phyloP scores from a whole-genome alignment of 2,888 invertebrate species.

The Chaetoderma sp. region DNA sequence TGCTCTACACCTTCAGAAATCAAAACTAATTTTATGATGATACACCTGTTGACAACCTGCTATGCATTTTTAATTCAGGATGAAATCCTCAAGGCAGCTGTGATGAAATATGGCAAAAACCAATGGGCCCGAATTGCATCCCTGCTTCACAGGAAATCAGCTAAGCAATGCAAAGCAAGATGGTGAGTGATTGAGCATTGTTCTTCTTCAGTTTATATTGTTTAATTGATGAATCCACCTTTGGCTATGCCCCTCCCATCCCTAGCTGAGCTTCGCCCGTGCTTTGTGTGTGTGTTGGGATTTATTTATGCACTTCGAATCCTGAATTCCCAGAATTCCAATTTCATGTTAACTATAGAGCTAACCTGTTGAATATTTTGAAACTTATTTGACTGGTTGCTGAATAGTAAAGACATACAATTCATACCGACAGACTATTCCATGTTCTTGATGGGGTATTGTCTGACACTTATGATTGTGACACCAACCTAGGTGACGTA shows the following conservation, averaged over 20 bases:
- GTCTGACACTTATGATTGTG: neutral
- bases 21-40: no score
- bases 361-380: no score
- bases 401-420: no score
- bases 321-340: no score
- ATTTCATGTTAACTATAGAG: no score
- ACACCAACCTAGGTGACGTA: neutral
- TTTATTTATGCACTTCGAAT: neutral
- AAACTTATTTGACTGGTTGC: no score
- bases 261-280: no score
- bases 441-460: no score
- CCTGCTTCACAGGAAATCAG: constrained; percentile 95
- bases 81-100: constrained; percentile 99
- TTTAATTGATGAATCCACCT: no score
- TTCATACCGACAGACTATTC: neutral
- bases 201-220: neutral
- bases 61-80: constrained; percentile 77
- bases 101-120: constrained; percentile 99
- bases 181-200: constrained; percentile 74
- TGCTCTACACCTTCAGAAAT: neutral
- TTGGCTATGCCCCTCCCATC: no score
- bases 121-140: constrained; percentile 99
- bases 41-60: neutral
- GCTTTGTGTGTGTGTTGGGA: no score
- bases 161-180: constrained; percentile 98